Evolutionary conservation across 2,888 invertebrate species (phyloP), one percentile per base, ranked within the genome.

Genomic region (Nomada hirtipes): DNA sequence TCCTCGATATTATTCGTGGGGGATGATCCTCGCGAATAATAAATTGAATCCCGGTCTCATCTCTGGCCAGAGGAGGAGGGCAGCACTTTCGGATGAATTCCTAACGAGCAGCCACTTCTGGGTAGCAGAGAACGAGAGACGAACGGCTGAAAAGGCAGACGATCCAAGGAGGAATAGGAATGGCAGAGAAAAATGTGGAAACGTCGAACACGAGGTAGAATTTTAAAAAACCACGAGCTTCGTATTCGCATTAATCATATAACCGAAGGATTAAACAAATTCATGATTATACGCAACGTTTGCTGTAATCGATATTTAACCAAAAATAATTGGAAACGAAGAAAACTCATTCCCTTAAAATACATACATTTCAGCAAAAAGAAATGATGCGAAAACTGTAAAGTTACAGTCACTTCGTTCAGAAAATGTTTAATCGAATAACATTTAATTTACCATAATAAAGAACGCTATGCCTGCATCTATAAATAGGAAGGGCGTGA

Each of bases 11-110:
- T 81, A 86, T 83, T 78, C 83, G 76, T 76, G 36, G 10, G 61
- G 79, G 79, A 77, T 79, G 72, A 86, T 86, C 76, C 70, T 42
- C 29, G 60, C 65, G 82, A 82, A 86, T 86, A 86, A 86, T 86
- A 84, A 82, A 86, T 82, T 86, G 86, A 86, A 86, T 86, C 84
- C 75, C 64, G 69, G 79, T 72, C 82, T 86, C 76, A 76, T 82
- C 67, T 79, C 75, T 83, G 85, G 85, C 70, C 85, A 68, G 76
- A 86, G 64, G 68, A 53, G 74, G 65, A 64, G 53, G 61, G 67
- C 55, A 67, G 57, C 67, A 68, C 71, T 85, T 74, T 60, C 47
- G 74, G 79, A 83, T 79, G 86, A 85, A 85, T 85, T 70, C 76
- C 70, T 85, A 86, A 85, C 79, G 57, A 83, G 82, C 78, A 65